Evolutionary conservation across 2,888 invertebrate genomes (phyloP).

Genomic region (Glaucopsyche alexis): DNA sequence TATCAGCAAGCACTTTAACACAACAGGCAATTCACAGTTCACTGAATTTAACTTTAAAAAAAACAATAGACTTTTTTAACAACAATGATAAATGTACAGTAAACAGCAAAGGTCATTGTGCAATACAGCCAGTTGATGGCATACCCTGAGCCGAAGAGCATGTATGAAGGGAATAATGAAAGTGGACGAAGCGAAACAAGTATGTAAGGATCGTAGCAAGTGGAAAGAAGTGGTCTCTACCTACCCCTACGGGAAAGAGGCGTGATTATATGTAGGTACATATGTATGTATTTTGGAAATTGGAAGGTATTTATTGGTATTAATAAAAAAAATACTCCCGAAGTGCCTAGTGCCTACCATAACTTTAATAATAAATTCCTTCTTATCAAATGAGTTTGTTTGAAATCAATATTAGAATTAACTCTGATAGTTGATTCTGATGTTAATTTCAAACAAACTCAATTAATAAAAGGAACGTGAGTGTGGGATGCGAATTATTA

Average conservation of each 20-base stretch:
- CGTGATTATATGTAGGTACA: too few relatives aligned
- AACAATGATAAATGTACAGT: neutral
- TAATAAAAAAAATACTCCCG: neutral
- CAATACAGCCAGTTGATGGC: slow-evolving; percentile 19
- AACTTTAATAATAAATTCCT: neutral
- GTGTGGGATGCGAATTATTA: slow-evolving; percentile 65
- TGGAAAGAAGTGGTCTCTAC: too few relatives aligned
- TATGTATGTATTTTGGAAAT: neutral
- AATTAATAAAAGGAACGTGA: slow-evolving; percentile 42
- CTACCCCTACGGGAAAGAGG: too few relatives aligned
- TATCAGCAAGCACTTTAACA: neutral
- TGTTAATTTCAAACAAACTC: slow-evolving; percentile 16
- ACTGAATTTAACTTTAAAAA: neutral
- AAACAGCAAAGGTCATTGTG: slow-evolving; percentile 22
- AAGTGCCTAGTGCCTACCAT: neutral
- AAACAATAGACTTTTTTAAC: slow-evolving; percentile 9
- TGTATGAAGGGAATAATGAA: too few relatives aligned
- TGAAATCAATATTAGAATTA: too few relatives aligned
- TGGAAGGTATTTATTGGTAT: neutral
- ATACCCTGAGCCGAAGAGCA: too few relatives aligned
- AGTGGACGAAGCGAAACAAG: too few relatives aligned
- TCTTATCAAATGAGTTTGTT: neutral
- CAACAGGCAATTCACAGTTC: slow-evolving; percentile 3
- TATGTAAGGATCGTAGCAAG: too few relatives aligned
- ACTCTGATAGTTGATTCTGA: neutral